A percentile compares a stretch with the other conserved stretches of the same genome.
Conservation (phyloP, 2,113 vertebrate species). For the Thalassarche chlororhynchos region DNA sequence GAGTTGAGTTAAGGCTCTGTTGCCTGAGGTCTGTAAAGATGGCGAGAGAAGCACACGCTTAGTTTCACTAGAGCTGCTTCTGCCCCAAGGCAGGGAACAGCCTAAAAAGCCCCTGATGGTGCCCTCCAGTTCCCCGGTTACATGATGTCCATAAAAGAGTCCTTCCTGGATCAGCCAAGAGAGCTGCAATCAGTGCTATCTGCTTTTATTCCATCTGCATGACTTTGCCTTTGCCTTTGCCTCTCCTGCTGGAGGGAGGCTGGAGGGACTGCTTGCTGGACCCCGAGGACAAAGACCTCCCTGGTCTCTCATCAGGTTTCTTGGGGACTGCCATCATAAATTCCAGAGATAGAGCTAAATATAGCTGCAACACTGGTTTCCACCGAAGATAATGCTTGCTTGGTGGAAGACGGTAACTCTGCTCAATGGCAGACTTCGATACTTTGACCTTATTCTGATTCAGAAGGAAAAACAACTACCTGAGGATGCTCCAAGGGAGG, state of each 20-base stretch:
- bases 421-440: not conserved
- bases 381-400: not conserved
- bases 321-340: not conserved
- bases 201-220: not conserved
- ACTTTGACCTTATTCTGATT: not conserved
- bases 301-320: not conserved
- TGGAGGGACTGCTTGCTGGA: not conserved
- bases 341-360: not conserved
- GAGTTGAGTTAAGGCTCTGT: not conserved
- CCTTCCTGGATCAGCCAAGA: not conserved
- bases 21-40: not conserved
- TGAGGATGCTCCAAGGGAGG: not conserved
- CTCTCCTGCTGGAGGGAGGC: not conserved
- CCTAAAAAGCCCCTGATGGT: not conserved
- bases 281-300: not conserved
- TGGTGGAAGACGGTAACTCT: not conserved
- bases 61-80: not conserved
- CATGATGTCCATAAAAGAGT: not conserved
- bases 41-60: not conserved
- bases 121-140: not conserved
- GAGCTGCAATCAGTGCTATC: not conserved
- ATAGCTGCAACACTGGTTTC: not conserved
- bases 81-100: not conserved
- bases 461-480: not conserved
- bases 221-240: not conserved